Base-by-base conservation (phyloP, 1,140 invertebrate species). In the Rhopalosiphum padi region DNA sequence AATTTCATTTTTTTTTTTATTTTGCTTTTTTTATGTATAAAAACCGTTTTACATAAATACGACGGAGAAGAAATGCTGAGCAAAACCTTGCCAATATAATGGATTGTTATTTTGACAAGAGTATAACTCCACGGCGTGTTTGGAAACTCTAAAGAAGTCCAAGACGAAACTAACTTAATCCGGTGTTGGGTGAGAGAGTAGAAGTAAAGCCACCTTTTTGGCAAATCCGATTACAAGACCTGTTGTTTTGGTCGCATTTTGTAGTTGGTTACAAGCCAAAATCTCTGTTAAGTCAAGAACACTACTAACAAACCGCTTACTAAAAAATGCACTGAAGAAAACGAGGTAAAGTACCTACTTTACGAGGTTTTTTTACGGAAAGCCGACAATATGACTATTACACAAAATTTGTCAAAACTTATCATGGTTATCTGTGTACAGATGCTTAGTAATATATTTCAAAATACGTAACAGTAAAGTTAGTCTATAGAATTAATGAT, bases 251-350 rank as follows among this genome's bases (percentile, higher is more conserved):
- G 88, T 89, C 48, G 88, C 88, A 53, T 92, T 92, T 83, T 92
- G 43, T 85, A 51, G 91, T 92, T 92, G 91, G 77, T 83, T 92
- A 92, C 77, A 51, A 85, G 91, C 91, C 91, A 92, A 92, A 82
- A 92, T 92, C 60, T 92, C 43, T 23, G 11, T 43, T 92, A 51
- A 48, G 91, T 83, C 68, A 48, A 53, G 68, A 46, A 92, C 35
- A n/a, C 68, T 35, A 85, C 91, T 92, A 92, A 92, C 46, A 77
- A 92, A 92, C 68, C 41, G 46, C 43, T 35, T 89, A 89, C 48
- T 35, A 53, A 89, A 53, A 53, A 53, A 51, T 22, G 11, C 35
- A 55, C 18, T 0, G 22, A 53, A 41, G n/a, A 23, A 11, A 46
- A 43, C 60, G 85, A 43, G 15, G 37, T 46, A 86, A 86, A 46